These are phyloP conservation scores for Scaptomyza graminum DNA, from an alignment of 1,140 invertebrate genomes.

Conservation along the genomic window DNA sequence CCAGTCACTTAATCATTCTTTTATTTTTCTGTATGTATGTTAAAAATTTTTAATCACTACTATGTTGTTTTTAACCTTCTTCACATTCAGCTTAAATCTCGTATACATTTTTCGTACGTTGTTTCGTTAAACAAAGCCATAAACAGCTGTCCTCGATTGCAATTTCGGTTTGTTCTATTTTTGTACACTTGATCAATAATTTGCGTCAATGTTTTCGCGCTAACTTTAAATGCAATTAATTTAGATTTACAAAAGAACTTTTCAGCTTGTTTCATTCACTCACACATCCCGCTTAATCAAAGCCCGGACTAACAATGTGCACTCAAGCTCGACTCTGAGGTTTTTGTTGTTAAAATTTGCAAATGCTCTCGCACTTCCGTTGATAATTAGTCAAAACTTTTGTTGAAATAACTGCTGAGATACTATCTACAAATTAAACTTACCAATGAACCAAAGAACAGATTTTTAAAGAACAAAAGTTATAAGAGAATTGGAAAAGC, in stretches of 20 bases:
- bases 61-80: background rate
- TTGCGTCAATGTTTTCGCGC: conserved; percentile 50
- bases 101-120: background rate
- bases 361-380: conserved; percentile 44
- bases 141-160: background rate
- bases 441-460: conserved; percentile 33
- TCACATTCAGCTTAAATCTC: background rate
- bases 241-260: conserved; percentile 44
- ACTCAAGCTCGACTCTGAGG: conserved; percentile 50
- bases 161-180: conserved; percentile 51
- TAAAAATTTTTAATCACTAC: background rate
- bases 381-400: conserved; percentile 38
- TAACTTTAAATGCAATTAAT: conserved; percentile 73
- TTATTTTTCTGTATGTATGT: background rate
- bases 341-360: conserved; percentile 36
- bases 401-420: background rate
- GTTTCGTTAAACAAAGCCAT: too few relatives aligned
- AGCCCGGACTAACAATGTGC: conserved; percentile 39
- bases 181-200: conserved; percentile 51
- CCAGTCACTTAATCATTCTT: too few relatives aligned
- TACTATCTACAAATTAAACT: conserved; percentile 23
- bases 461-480: conserved; percentile 1
- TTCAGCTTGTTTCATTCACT: conserved; percentile 34
- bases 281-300: conserved; percentile 8
- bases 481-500: background rate